phyloP scores from a whole-genome alignment of 2,888 invertebrate species.

The Eurytoma californica region DNA sequence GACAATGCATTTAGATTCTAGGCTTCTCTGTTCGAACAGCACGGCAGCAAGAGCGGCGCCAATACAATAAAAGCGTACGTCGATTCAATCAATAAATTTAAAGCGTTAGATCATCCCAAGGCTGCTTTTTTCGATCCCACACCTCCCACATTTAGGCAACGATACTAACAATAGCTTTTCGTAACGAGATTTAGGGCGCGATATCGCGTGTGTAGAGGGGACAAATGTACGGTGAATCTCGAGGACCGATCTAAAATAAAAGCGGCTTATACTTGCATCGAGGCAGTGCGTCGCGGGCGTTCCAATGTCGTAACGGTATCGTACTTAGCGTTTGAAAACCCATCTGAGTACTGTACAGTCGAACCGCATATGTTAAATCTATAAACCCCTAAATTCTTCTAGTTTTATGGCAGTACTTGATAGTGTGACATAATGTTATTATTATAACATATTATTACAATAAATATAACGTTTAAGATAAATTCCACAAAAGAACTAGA shows the following conservation, averaged over 20 bases:
- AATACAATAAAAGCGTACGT: not conserved
- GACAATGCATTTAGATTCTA: too few relatives aligned
- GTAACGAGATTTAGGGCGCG: constrained; percentile 26
- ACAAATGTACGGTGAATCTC: constrained; percentile 19
- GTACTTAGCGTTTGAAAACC: constrained; percentile 3
- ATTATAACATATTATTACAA: too few relatives aligned
- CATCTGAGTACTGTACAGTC: not conserved
- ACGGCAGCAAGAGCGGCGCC: not conserved
- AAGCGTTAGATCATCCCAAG: not conserved
- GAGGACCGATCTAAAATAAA: constrained; percentile 34
- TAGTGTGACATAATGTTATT: not conserved
- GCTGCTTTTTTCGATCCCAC: not conserved
- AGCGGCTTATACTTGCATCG: constrained; percentile 12
- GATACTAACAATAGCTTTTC: constrained; percentile 29
- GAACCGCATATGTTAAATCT: not conserved
- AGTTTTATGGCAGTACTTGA: not conserved
- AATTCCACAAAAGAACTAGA: too few relatives aligned
- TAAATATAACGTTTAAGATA: too few relatives aligned
- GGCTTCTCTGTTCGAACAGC: not conserved
- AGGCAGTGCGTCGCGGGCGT: not conserved
- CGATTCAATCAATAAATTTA: constrained; percentile 29
- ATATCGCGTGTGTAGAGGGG: constrained; percentile 12
- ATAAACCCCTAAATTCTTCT: not conserved
- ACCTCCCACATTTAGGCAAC: constrained; percentile 20
- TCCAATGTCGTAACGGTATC: constrained; percentile 14